Evolutionary conservation across 1,140 invertebrate species (phyloP).

Genomic region (Sitophilus oryzae): DNA sequence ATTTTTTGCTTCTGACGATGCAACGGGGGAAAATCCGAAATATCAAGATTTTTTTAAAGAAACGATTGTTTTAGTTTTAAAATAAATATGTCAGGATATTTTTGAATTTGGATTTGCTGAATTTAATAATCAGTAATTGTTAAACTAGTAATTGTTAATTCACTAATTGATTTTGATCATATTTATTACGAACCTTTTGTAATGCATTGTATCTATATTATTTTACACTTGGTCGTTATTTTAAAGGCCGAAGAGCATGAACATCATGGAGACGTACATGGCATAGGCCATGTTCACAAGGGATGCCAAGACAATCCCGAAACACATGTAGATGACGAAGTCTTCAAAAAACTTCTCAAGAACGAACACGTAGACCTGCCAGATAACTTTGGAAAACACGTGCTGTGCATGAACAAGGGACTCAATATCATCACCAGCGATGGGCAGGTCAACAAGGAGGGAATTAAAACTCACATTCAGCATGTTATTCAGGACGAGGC

Average conservation of each 20-base stretch:
- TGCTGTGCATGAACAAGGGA: constrained; percentile 8
- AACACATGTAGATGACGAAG: neutral
- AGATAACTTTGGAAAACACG: neutral
- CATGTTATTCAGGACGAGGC: constrained; percentile 4
- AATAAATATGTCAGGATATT: no score
- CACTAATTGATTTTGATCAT: no score
- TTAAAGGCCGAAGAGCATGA: neutral
- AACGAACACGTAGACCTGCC: neutral
- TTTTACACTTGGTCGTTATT: no score
- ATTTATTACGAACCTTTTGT: no score
- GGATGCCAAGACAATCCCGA: constrained; percentile 4
- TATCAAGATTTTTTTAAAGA: no score
- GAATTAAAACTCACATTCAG: constrained; percentile 4
- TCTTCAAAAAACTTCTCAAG: neutral
- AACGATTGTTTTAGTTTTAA: no score
- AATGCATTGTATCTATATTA: no score
- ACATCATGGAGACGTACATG: constrained; percentile 5
- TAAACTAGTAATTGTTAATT: no score
- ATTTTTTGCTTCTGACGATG: no score
- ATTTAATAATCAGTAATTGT: no score
- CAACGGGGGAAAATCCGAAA: no score
- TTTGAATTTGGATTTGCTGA: no score
- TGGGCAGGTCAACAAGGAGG: constrained; percentile 2
- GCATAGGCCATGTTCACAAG: neutral
- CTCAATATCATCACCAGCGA: constrained; percentile 2